phyloP scores from a whole-genome alignment of 2,797 vertebrate genomes.

The Petrocephalus schoutedeni region DNA sequence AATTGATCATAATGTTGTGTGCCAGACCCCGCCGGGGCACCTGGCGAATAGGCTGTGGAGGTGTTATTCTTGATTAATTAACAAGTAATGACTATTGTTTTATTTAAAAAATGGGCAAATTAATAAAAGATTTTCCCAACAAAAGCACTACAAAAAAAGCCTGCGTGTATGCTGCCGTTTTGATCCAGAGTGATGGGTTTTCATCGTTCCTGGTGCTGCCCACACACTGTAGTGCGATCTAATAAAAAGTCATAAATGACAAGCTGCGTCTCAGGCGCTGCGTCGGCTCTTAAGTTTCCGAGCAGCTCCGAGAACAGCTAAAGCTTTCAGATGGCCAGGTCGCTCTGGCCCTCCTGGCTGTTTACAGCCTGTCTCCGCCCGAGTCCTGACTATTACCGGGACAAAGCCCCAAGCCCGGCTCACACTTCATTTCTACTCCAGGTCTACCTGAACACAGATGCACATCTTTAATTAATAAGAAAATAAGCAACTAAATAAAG shows the following conservation, averaged over 20 bases:
- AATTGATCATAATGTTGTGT: neutral
- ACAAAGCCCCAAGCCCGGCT: neutral
- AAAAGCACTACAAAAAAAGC: neutral
- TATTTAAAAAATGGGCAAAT: neutral
- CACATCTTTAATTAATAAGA: neutral
- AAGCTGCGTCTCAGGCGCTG: neutral
- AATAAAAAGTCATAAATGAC: neutral
- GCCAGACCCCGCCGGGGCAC: neutral
- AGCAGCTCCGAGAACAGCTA: neutral
- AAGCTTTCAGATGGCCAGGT: neutral
- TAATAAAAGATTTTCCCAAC: neutral
- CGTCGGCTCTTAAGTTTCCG: neutral
- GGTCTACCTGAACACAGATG: neutral
- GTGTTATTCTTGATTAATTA: neutral
- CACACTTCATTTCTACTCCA: neutral
- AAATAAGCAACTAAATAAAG: neutral
- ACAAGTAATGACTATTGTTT: neutral
- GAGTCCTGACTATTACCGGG: neutral
- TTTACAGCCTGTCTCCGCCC: neutral
- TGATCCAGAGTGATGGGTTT: neutral
- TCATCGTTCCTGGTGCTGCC: neutral
- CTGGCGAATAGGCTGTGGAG: neutral
- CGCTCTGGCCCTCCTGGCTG: neutral
- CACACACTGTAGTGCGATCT: neutral
- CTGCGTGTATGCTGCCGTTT: neutral